phyloP scores from a whole-genome alignment of 2,113 vertebrate genomes.

The Dicaeum eximium region DNA sequence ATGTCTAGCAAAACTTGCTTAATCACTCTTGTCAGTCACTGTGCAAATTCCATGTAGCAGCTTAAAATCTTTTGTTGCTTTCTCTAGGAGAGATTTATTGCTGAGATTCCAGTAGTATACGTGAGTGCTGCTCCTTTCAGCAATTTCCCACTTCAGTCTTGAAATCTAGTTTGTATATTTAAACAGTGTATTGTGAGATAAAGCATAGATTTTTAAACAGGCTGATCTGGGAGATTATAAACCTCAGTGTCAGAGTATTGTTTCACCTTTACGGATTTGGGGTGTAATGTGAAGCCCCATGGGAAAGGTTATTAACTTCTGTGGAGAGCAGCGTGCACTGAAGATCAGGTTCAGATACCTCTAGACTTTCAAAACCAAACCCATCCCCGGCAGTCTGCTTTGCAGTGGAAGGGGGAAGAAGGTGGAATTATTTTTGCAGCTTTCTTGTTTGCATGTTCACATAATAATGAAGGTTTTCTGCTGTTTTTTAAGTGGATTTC shows the following conservation, averaged over 20 bases:
- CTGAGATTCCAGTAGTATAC: constrained; percentile 41
- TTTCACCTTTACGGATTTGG: constrained; percentile 18
- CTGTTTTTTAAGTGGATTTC: not conserved
- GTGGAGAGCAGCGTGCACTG: not conserved
- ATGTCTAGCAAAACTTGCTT: constrained; percentile 55
- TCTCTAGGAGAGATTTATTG: constrained; percentile 55
- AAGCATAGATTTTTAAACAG: constrained; percentile 10
- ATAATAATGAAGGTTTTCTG: not conserved
- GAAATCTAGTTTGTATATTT: constrained; percentile 58
- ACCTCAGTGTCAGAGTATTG: not conserved
- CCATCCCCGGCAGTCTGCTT: not conserved
- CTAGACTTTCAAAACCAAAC: not conserved
- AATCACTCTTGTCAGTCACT: constrained; percentile 16
- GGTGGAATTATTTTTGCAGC: not conserved
- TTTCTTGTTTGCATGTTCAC: not conserved
- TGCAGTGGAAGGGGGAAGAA: not conserved
- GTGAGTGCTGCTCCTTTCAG: constrained; percentile 43
- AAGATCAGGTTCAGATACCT: not conserved
- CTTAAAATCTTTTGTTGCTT: constrained; percentile 40
- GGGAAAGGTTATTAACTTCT: constrained; percentile 10
- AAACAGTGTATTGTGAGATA: not conserved
- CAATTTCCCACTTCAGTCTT: constrained; percentile 41
- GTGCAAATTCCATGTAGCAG: not conserved
- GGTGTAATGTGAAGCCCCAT: not conserved
- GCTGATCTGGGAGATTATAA: constrained; percentile 19